Evolutionary conservation across 2,113 vertebrate species (phyloP).

Genomic region (Phrynosoma blainvillii): DNA sequence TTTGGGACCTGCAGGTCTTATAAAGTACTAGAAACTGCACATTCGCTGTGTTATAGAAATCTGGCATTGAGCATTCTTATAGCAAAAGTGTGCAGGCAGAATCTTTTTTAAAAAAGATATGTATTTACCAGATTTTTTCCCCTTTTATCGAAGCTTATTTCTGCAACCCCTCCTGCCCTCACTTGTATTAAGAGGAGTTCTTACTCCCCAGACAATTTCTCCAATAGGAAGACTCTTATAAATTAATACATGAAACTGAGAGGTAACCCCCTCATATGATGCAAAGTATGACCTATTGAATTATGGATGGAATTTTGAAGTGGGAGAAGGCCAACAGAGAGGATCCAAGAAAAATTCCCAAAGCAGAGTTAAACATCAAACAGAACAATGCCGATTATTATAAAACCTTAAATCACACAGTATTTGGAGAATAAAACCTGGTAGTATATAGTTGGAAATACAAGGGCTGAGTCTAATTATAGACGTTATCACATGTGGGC

Average conservation of each 20-base stretch:
- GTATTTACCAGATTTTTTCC: constrained; percentile 18
- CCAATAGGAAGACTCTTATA: constrained; percentile 22
- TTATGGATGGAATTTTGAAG: constrained; percentile 38
- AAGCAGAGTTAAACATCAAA: constrained; percentile 15
- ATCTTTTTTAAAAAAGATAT: not conserved
- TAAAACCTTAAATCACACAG: not conserved
- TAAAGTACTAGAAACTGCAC: constrained; percentile 29
- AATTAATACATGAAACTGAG: constrained; percentile 51
- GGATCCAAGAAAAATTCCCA: constrained; percentile 12
- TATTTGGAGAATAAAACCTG: not conserved
- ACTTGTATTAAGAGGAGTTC: constrained; percentile 21
- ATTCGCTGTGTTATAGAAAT: constrained; percentile 38
- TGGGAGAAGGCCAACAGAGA: not conserved
- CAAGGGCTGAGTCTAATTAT: not conserved
- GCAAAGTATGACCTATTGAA: constrained; percentile 22
- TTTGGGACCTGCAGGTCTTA: constrained; percentile 39
- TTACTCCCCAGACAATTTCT: constrained; percentile 28
- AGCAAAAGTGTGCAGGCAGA: constrained; percentile 37
- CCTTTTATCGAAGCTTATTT: constrained; percentile 45
- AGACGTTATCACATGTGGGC: no score
- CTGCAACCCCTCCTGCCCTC: constrained; percentile 23
- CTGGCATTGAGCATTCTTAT: constrained; percentile 39
- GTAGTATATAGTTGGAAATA: not conserved
- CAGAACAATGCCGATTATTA: not conserved
- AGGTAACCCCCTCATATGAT: not conserved